These are phyloP conservation scores for Knipowitschia caucasica DNA, from an alignment of 2,797 vertebrate species.

Conservation along the genomic window DNA sequence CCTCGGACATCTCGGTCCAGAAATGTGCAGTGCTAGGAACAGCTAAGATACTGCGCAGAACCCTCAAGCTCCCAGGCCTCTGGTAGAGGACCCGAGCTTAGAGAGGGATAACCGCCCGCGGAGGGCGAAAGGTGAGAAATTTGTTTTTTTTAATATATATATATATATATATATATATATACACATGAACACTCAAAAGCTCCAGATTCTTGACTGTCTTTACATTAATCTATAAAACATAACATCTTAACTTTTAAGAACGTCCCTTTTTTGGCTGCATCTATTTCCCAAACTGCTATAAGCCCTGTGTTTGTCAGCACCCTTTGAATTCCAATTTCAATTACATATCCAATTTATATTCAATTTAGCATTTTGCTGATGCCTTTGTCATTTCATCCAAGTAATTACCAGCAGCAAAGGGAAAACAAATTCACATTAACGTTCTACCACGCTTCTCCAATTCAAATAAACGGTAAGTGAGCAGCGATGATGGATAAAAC, in stretches of 20 bases:
- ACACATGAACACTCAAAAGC: constrained; percentile 6
- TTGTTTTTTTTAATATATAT: no score
- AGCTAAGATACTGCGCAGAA: no score
- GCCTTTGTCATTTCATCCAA: constrained; percentile 54
- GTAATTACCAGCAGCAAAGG: constrained; percentile 58
- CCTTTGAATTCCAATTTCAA: constrained; percentile 48
- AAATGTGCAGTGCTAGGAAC: no score
- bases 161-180: no score
- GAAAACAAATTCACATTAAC: constrained; percentile 66
- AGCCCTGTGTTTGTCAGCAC: constrained; percentile 24
- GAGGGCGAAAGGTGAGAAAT: no score
- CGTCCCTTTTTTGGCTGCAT: constrained; percentile 18
- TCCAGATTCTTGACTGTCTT: constrained; percentile 25
- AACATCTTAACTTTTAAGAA: constrained; percentile 6
- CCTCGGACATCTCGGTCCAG: no score
- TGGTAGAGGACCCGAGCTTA: no score
- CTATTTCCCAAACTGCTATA: constrained; percentile 29
- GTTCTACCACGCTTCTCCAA: constrained; percentile 44
- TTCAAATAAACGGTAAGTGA: constrained; percentile 46
- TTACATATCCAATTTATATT: constrained; percentile 69
- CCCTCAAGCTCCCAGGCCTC: no score
- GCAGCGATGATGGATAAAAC: constrained; percentile 19
- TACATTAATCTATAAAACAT: constrained; percentile 13
- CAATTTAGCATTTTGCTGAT: constrained; percentile 61
- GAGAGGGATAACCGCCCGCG: no score